Percentiles rank a stretch among this genome's conserved stretches.
Evolutionary conservation across 1,140 invertebrate species (phyloP).

Genomic region (Bombyx mori): DNA sequence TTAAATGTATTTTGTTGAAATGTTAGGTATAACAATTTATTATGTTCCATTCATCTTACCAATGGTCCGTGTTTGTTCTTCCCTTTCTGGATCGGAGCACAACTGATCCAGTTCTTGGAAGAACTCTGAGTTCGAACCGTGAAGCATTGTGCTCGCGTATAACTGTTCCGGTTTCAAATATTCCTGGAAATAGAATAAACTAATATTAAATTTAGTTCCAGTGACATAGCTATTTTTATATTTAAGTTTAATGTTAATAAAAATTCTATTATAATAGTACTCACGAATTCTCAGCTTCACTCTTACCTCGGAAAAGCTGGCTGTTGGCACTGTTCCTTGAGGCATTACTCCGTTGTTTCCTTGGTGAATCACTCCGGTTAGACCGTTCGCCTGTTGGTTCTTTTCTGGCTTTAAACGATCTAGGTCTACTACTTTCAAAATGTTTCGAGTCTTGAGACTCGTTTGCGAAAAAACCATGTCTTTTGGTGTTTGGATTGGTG

Average conservation of each 20-base stretch:
- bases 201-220: slow-evolving; percentile 29
- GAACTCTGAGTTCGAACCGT: slow-evolving; percentile 60
- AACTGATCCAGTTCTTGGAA: slow-evolving; percentile 63
- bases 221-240: slow-evolving; percentile 19
- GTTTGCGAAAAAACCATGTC: slow-evolving; percentile 70
- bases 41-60: slow-evolving; percentile 29
- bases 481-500: slow-evolving; percentile 54
- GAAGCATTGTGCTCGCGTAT: slow-evolving; percentile 52
- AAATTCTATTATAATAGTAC: slow-evolving; percentile 34
- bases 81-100: slow-evolving; percentile 51
- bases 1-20: neutral
- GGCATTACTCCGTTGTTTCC: slow-evolving; percentile 27
- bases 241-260: slow-evolving; percentile 23
- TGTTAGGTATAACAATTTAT: neutral
- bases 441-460: slow-evolving; percentile 56
- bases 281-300: slow-evolving; percentile 34
- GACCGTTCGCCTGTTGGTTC: slow-evolving; percentile 48
- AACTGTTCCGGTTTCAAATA: slow-evolving; percentile 56
- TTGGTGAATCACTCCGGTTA: slow-evolving; percentile 47
- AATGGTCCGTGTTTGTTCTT: slow-evolving; percentile 57
- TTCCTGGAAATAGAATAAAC: slow-evolving; percentile 44
- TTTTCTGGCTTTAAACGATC: slow-evolving; percentile 63
- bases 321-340: slow-evolving; percentile 30
- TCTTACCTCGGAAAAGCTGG: slow-evolving; percentile 62
- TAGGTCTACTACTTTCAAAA: slow-evolving; percentile 67